Percentiles rank a stretch among this genome's conserved stretches.
phyloP scores from a whole-genome alignment of 2,113 vertebrate species.

The Rhinoderma darwinii region DNA sequence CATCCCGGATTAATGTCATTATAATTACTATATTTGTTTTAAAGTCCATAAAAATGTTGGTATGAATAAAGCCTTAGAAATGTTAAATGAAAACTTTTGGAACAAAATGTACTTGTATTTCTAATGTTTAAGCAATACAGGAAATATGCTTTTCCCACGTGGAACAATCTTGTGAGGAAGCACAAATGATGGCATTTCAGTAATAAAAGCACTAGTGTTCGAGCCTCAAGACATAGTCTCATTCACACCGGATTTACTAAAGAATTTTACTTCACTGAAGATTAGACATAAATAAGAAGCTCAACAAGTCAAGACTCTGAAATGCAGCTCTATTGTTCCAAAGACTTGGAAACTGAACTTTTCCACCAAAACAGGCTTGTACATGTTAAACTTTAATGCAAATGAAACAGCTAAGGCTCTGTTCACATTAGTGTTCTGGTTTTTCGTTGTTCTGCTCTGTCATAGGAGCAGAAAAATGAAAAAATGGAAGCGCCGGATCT shows the following conservation, averaged over 20 bases:
- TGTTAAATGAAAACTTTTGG: too few species aligned
- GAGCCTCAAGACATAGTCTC: not conserved
- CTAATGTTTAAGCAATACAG: too few species aligned
- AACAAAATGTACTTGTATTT: too few species aligned
- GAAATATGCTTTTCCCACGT: not conserved
- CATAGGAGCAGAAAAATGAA: too few species aligned
- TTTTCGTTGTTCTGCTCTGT: too few species aligned
- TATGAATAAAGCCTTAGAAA: too few species aligned
- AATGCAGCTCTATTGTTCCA: not conserved
- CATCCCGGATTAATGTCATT: too few species aligned
- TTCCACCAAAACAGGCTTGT: not conserved
- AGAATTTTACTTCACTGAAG: not conserved
- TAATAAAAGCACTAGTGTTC: constrained; percentile 20
- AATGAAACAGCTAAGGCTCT: not conserved
- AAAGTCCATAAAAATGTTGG: too few species aligned
- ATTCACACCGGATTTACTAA: constrained; percentile 7
- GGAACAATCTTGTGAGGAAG: not conserved
- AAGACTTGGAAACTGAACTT: not conserved
- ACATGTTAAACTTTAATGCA: not conserved
- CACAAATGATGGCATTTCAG: not conserved
- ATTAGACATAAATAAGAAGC: constrained; percentile 10
- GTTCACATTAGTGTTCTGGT: too few species aligned
- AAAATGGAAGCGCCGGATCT: too few species aligned
- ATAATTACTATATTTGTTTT: too few species aligned
- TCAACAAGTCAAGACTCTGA: constrained; percentile 10